Percentiles rank a stretch among this genome's conserved stretches.
phyloP scores from a whole-genome alignment of 2,888 invertebrate genomes.

The Tanypteryx hageni region DNA sequence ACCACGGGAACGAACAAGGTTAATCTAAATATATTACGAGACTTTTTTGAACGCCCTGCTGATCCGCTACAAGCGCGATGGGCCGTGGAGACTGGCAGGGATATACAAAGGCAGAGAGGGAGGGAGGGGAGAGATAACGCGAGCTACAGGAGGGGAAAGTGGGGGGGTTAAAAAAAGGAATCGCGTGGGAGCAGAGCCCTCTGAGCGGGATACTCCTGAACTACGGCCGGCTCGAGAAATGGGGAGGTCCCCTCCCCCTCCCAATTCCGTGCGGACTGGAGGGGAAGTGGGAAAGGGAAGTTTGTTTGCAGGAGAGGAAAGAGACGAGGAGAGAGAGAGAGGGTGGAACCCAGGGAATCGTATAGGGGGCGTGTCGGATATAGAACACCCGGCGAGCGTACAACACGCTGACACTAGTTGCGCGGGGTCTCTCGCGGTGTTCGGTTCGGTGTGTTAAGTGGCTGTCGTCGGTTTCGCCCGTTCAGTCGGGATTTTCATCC shows the following conservation, averaged over 20 bases:
- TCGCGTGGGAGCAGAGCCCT: background rate
- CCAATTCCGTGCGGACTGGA: too few species aligned
- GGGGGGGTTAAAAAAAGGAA: background rate
- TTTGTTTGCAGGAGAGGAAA: background rate
- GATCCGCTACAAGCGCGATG: background rate
- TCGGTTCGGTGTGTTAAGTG: background rate
- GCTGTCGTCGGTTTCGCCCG: background rate
- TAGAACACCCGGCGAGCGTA: conserved; percentile 7
- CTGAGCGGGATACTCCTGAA: background rate
- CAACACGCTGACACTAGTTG: conserved; percentile 22
- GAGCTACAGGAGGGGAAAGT: too few species aligned
- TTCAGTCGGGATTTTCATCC: background rate
- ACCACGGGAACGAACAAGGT: background rate
- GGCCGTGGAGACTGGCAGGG: too few species aligned
- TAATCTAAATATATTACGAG: background rate
- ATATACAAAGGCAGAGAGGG: too few species aligned
- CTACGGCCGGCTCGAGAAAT: background rate
- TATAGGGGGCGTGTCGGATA: conserved; percentile 22
- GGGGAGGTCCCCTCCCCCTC: too few species aligned
- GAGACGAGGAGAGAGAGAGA: background rate
- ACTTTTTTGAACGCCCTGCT: background rate
- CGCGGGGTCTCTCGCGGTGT: background rate
- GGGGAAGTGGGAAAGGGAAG: background rate
- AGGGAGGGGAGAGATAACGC: too few species aligned
- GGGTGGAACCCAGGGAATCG: background rate